Evolutionary conservation across 2,113 vertebrate genomes (phyloP), one percentile per base, ranked within the genome.

Genomic region (Cebus imitator): DNA sequence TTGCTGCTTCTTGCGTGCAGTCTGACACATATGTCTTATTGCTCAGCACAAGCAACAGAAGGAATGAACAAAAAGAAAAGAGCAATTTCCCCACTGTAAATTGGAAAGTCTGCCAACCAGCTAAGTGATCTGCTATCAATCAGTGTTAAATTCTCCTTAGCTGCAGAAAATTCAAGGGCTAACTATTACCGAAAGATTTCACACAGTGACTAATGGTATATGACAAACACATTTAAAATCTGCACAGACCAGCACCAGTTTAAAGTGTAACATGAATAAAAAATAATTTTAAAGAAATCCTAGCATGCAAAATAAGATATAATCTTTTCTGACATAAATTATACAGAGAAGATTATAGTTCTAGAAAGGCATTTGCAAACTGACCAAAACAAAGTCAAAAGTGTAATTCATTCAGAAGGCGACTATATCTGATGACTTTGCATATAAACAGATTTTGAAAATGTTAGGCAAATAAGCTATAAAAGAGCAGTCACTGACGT

Each of bases 41-140:
- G 98, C 98, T 98, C 97, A 96, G 97, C 94, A 97, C 96, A 68
- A 88, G 98, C 97, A 98, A 98, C 98, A 99, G 98, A 99, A 98
- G 98, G 98, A 99, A 99, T 97, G 98, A 99, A 97, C 98, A 98
- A 97, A 98, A 99, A 98, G 98, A 99, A 99, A 99, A 99, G 99
- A 99, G 98, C 99, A 99, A 99, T 99, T 99, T 99, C 98, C 99
- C 98, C 97, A 97, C 98, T 68, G 95, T 98, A 99, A 99, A 99
- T 99, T 99, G 99, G 99, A 99, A 99, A 99, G 99, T 99, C 99
- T 99, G 98, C 99, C 99, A 99, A 99, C 98, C 99, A 99, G 98
- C 99, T 99, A 99, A 99, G 99, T 99, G 99, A 99, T 99, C 99
- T 99, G 98, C 99, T 99, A 99, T 99, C 99, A 99, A 99, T 99